Base-by-base conservation (phyloP, 2,888 invertebrate genomes). In the Girardia tigrina region DNA sequence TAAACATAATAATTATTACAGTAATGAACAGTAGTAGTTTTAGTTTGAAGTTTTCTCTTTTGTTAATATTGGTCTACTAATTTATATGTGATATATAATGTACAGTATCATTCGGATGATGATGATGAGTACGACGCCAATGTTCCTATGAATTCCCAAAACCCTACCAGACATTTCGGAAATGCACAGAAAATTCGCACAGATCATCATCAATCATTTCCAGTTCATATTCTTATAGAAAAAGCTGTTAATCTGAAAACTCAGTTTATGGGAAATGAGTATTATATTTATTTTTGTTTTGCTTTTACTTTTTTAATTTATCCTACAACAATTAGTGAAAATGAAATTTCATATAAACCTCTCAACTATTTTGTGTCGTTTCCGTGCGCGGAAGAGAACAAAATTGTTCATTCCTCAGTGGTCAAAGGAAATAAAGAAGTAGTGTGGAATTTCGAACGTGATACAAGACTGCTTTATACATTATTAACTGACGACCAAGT, bases 211-310 rank as follows among this genome's bases (percentile, higher is more conserved):
- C 4, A 56, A 56, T 71, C 71, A 71, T 71, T 71, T 29, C 71
- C 71, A n/a, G 71, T 29, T 71, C 71, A 71, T 71, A 28, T 71
- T n/a, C 23, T 27, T 28, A 71, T 71, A 26, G 71, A 71, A 71
- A 28, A 71, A 28, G 71, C 71, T 4, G 56, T 56, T n/a, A 56
- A 56, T 56, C 23, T 56, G 56, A 56, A 56, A n/a, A 6, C 56
- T 20, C 4, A 6, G 20, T n/a, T 16, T 20, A 6, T 56, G 4
- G 56, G 56, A 56, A 56, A 56, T 16, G 56, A 56, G 56, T 56
- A 4, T n/a, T n/a, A n/a, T n/a, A n/a, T n/a, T n/a, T n/a, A n/a
- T n/a, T n/a, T n/a, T n/a, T n/a, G n/a, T n/a, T n/a, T n/a, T n/a
- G n/a, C n/a, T n/a, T n/a, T n/a, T 36, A 16, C 16, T 36, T 12